phyloP scores from a whole-genome alignment of 2,888 invertebrate species.

The Yponomeuta evonymella region DNA sequence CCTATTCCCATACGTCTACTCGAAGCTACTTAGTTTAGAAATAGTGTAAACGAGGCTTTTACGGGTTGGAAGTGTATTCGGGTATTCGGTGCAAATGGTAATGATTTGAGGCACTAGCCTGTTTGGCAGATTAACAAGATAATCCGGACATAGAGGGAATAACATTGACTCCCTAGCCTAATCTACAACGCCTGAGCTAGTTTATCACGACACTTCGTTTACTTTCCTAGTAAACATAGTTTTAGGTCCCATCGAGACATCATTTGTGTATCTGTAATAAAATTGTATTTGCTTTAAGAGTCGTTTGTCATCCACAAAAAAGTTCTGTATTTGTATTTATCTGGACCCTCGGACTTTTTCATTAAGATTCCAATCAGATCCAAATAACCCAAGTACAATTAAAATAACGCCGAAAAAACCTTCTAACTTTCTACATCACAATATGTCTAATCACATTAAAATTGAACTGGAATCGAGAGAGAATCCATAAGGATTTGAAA shows the following conservation, averaged over 20 bases:
- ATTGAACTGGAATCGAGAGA: slow-evolving; percentile 14
- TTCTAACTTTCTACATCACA: not conserved
- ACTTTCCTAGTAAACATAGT: too few species aligned
- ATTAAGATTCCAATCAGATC: too few species aligned
- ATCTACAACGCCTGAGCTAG: too few species aligned
- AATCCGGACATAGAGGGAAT: not conserved
- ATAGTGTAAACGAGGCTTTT: not conserved
- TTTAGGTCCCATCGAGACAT: too few species aligned
- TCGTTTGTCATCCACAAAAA: too few species aligned
- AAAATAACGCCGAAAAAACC: not conserved
- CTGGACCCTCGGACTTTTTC: too few species aligned
- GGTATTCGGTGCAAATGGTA: not conserved
- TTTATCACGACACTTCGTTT: too few species aligned
- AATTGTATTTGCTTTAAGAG: too few species aligned
- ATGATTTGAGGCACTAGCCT: not conserved
- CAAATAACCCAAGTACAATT: not conserved
- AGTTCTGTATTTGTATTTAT: too few species aligned
- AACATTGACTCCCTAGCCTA: not conserved
- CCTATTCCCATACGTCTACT: too few species aligned
- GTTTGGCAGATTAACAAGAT: not conserved
- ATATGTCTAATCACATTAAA: slow-evolving; percentile 17
- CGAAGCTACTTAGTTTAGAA: not conserved
- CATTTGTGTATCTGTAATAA: too few species aligned
- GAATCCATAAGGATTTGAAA: slow-evolving; percentile 17
- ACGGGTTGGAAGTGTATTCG: not conserved